Conservation (phyloP, 2,113 vertebrate genomes). For the Solea solea region DNA sequence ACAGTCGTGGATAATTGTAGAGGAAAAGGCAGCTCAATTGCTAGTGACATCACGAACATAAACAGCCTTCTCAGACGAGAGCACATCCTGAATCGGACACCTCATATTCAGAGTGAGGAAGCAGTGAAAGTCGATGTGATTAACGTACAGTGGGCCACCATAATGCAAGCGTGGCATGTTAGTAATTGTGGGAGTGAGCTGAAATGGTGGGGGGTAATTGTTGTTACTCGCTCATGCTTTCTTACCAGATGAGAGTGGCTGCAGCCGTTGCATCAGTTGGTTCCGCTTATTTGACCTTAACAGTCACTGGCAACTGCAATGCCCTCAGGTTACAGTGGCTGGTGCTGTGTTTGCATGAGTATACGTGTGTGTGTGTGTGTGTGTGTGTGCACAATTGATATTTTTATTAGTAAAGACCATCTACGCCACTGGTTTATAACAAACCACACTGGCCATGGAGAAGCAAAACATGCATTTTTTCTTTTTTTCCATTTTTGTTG, state of each 20-base stretch:
- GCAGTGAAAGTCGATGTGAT: constrained; percentile 28
- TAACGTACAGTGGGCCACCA: constrained; percentile 26
- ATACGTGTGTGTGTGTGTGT: neutral
- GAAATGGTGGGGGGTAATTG: constrained; percentile 32
- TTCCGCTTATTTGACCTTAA: constrained; percentile 42
- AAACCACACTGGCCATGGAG: neutral
- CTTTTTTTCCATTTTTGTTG: neutral
- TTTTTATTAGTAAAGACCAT: constrained; percentile 21
- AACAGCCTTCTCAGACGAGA: constrained; percentile 52
- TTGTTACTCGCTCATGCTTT: constrained; percentile 26
- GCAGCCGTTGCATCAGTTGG: constrained; percentile 14
- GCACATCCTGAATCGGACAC: constrained; percentile 41
- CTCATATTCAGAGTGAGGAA: constrained; percentile 25
- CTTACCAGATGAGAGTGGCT: constrained; percentile 31
- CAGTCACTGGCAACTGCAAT: constrained; percentile 35
- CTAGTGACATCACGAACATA: constrained; percentile 59
- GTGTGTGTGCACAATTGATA: constrained; percentile 6
- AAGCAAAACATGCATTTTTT: too few relatives aligned
- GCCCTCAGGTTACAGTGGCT: constrained; percentile 29
- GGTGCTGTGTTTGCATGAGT: constrained; percentile 9
- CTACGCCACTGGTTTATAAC: neutral
- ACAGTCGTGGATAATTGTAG: constrained; percentile 56
- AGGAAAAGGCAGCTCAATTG: constrained; percentile 49
- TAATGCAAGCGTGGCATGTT: constrained; percentile 22
- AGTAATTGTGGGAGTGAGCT: constrained; percentile 34